A percentile compares a stretch with the other conserved stretches of the same genome.
phyloP scores from a whole-genome alignment of 2,888 invertebrate genomes.

The Lymantria monacha region DNA sequence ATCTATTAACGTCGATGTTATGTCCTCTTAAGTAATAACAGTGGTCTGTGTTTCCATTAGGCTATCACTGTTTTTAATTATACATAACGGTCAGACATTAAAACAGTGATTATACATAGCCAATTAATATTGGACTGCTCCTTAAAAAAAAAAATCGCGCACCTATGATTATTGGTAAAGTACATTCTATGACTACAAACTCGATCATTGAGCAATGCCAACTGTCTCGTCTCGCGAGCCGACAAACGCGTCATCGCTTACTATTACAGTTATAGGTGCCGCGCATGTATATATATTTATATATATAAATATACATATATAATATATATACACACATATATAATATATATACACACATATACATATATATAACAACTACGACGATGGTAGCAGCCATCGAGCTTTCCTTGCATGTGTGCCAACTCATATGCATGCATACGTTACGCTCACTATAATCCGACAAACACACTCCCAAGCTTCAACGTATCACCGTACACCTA shows the following conservation, averaged over 20 bases:
- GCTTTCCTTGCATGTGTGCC: constrained; percentile 66
- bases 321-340: neutral
- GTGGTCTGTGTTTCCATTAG: too few relatives aligned
- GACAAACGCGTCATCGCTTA: constrained; percentile 79
- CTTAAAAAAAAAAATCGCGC: neutral
- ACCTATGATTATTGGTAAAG: constrained; percentile 49
- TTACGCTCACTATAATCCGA: constrained; percentile 53
- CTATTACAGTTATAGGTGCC: constrained; percentile 74
- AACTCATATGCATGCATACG: constrained; percentile 53
- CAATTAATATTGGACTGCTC: too few relatives aligned
- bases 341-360: constrained; percentile 13
- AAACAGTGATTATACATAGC: too few relatives aligned
- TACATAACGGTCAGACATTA: too few relatives aligned
- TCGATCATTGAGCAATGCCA: constrained; percentile 81
- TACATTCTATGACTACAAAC: constrained; percentile 70
- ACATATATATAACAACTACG: constrained; percentile 58
- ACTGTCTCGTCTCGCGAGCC: constrained; percentile 78
- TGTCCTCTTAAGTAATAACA: too few relatives aligned
- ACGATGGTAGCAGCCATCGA: constrained; percentile 72
- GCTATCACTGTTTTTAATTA: too few relatives aligned
- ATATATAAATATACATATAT: neutral
- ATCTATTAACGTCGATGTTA: too few relatives aligned
- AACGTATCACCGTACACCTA: constrained; percentile 55
- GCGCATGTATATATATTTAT: constrained; percentile 36
- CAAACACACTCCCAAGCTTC: constrained; percentile 48